Base-by-base conservation (phyloP, 2,888 invertebrate genomes). In the Mongoloraphidia duomilia region DNA sequence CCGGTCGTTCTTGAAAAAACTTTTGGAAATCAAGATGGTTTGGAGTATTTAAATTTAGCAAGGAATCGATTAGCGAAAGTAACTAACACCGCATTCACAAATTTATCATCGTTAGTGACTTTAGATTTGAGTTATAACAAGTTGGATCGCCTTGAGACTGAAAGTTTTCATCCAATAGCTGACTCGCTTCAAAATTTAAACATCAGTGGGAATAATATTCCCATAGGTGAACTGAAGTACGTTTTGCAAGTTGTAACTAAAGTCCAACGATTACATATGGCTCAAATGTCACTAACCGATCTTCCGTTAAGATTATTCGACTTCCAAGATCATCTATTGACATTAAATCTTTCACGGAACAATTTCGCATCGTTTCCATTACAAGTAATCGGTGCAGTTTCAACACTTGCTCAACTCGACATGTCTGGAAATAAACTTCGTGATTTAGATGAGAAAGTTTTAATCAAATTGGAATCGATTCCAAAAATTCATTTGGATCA, bases 91-190 rank as follows among this genome's bases (percentile, higher is more conserved):
- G 82, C 87, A 45, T 84, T 89, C 61, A 71, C 75, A 55, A 86
- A 86, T 67, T 71, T 84, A 54, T 77, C 80, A 45, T 75, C 76
- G 51, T 72, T 88, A 50, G 69, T 72, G 52, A 77, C 80, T 57
- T 68, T 89, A 54, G 85, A 88, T 65, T 74, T 89, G 51, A 80
- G 84, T 54, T 80, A 81, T 64, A 87, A 88, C 63, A 82, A 83
- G 65, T 72, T 87, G 55, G 77, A 80, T 57, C 72, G 76, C 46
- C 73, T 84, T 53, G 82, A 84, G 61, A 68, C 74, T 38, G 71
- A 73, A 53, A 74, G 77, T 0, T 74, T 82, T 56, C 70, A 72
- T 12, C 76, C 80, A 1, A 64, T 80, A 1, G 74, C 78, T 8
- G 76, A 79, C 53, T 75, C 76, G 41, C 66, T 85, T 49, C 74